Percentiles rank a stretch among this genome's conserved stretches.
Conservation (phyloP, 2,888 invertebrate genomes). For the Cantharis nigra region DNA sequence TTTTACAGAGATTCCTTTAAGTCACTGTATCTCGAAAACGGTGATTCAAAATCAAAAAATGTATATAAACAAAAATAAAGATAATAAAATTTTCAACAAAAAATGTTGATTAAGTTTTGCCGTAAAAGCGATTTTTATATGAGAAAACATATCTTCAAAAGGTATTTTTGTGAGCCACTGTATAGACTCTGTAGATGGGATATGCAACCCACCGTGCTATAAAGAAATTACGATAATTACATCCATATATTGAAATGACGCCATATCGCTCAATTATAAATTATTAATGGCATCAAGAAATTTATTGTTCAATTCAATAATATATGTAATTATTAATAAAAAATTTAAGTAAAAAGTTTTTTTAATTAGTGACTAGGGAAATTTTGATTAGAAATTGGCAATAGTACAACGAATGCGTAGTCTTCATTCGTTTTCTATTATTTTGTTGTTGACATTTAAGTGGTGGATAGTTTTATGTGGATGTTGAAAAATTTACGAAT, state of each 20-base stretch:
- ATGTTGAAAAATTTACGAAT: not conserved
- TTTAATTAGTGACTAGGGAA: not conserved
- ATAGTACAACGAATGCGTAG: not conserved
- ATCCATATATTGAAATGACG: not conserved
- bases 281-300: not conserved
- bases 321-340: not conserved
- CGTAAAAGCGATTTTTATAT: no score
- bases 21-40: no score
- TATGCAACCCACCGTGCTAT: not conserved
- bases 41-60: no score
- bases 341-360: not conserved
- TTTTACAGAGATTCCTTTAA: no score
- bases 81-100: no score
- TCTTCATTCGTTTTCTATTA: not conserved
- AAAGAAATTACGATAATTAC: not conserved
- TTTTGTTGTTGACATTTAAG: slow-evolving; percentile 1
- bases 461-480: not conserved
- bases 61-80: no score
- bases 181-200: no score
- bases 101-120: no score
- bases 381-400: not conserved
- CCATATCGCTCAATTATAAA: not conserved
- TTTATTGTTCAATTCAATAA: not conserved
- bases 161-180: no score
- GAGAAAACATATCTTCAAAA: no score